These are phyloP conservation scores for Caenorhabditis panamensis DNA, from an alignment of 2,888 invertebrate species.

Conservation along the genomic window DNA sequence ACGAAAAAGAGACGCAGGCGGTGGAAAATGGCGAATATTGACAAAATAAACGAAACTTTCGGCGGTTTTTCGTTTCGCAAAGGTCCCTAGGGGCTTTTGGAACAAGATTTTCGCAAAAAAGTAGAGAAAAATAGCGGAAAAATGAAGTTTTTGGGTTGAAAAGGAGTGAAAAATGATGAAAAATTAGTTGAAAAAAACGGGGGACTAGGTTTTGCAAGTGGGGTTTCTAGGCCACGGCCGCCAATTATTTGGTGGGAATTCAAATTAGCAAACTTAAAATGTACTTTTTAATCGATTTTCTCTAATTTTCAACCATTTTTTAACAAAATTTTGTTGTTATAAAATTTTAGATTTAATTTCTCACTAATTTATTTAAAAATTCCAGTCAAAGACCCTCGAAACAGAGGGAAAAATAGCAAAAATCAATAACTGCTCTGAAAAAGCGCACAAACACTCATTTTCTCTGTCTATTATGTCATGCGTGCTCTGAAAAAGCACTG, in stretches of 20 bases:
- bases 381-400: too few species aligned
- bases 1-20: slow-evolving; percentile 15
- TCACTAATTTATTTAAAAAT: too few species aligned
- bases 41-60: slow-evolving; percentile 35
- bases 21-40: not conserved
- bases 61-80: slow-evolving; percentile 21
- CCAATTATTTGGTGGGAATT: not conserved
- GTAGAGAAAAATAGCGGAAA: slow-evolving; percentile 9
- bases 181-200: not conserved
- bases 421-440: too few species aligned
- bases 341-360: too few species aligned
- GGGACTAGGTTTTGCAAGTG: not conserved
- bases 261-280: not conserved
- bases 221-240: slow-evolving; percentile 8
- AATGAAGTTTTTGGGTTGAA: slow-evolving; percentile 11
- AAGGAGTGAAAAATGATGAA: not conserved
- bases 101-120: not conserved
- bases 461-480: too few species aligned
- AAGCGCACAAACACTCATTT: too few species aligned
- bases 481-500: too few species aligned
- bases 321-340: too few species aligned
- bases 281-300: not conserved
- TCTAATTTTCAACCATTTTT: too few species aligned
- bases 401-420: too few species aligned
- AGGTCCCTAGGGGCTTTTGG: slow-evolving; percentile 12